Percentiles rank a stretch among this genome's conserved stretches.
These are phyloP conservation scores for Cricetomys ansorgei DNA, from an alignment of 2,113 vertebrate genomes.

Conservation along the genomic window DNA sequence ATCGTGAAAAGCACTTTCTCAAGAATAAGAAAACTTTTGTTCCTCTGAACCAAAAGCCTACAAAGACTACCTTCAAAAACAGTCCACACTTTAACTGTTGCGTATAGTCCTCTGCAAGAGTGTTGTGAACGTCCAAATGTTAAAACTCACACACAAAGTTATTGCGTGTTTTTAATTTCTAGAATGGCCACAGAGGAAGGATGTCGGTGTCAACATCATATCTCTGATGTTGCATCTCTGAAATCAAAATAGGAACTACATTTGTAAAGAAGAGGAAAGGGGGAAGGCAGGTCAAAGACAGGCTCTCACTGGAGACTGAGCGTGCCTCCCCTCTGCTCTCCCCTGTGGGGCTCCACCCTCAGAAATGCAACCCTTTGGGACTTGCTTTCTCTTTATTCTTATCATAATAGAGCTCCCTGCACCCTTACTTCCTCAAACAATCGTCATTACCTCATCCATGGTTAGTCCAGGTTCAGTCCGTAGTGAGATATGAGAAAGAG, in stretches of 20 bases:
- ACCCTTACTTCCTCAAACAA: fast-evolving
- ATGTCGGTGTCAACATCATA: not conserved
- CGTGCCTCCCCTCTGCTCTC: not conserved
- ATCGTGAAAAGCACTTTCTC: not conserved
- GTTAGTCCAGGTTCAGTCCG: not conserved
- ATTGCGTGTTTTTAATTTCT: not conserved
- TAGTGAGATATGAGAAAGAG: no score
- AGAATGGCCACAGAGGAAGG: not conserved
- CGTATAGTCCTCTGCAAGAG: not conserved
- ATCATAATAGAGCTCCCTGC: not conserved
- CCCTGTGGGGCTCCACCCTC: not conserved
- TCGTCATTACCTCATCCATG: not conserved
- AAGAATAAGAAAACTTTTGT: not conserved
- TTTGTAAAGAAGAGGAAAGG: not conserved
- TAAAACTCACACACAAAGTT: not conserved
- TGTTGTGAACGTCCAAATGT: not conserved
- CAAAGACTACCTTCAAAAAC: not conserved
- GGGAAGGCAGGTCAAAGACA: not conserved
- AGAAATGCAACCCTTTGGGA: not conserved
- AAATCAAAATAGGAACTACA: not conserved
- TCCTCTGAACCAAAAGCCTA: not conserved
- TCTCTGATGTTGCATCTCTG: not conserved
- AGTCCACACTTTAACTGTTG: not conserved
- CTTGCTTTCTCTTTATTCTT: not conserved
- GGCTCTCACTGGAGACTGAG: fast-evolving